Percentiles rank a stretch among this genome's conserved stretches.
phyloP scores from a whole-genome alignment of 2,113 vertebrate genomes.

The Entosphenus tridentatus region DNA sequence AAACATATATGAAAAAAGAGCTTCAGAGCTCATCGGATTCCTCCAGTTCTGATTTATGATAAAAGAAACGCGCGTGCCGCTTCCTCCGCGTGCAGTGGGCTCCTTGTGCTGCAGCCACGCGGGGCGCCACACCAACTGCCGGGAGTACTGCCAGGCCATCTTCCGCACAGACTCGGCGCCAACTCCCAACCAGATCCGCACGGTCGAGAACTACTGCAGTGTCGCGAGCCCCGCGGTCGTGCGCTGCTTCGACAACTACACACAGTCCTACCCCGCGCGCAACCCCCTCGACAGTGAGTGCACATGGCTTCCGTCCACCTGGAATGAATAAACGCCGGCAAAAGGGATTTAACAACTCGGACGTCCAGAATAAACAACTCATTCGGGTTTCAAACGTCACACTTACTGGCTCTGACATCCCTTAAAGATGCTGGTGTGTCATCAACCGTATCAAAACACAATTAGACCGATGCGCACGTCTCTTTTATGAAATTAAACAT shows the following conservation, averaged over 20 bases:
- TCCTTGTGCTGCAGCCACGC: constrained; percentile 82
- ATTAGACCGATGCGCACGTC: no score
- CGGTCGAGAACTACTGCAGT: constrained; percentile 74
- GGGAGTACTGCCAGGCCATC: constrained; percentile 92
- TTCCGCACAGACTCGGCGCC: constrained; percentile 92
- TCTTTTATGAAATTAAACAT: no score
- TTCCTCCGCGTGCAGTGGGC: constrained; percentile 41
- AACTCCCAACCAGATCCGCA: constrained; percentile 72
- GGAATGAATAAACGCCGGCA: not conserved
- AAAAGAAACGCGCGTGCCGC: constrained; percentile 3
- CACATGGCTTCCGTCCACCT: not conserved
- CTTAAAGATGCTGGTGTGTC: no score
- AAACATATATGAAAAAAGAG: no score
- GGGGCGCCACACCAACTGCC: constrained; percentile 77
- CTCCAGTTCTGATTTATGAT: no score
- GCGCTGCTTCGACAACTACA: constrained; percentile 81
- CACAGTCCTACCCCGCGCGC: constrained; percentile 74
- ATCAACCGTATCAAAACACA: no score
- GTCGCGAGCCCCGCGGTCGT: constrained; percentile 60
- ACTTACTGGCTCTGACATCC: no score
- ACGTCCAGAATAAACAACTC: no score
- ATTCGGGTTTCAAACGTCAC: no score
- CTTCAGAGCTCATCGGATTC: no score
- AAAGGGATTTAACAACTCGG: no score
- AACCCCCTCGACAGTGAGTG: constrained; percentile 89